Conservation (phyloP, 2,797 vertebrate genomes). For the Glossophaga mutica region DNA sequence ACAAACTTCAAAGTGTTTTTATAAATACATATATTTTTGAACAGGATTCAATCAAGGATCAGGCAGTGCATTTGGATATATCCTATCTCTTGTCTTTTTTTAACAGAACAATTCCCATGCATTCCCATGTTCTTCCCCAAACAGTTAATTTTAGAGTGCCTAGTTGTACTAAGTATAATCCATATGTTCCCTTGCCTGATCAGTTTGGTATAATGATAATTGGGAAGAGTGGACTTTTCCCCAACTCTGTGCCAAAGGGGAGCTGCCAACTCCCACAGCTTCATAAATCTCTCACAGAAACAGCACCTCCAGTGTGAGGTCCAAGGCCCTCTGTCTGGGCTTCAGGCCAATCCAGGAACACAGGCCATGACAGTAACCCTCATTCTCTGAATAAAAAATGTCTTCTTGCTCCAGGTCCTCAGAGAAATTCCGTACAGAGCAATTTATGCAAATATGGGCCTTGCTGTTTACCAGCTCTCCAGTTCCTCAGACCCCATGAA, state of each 20-base stretch:
- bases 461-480: neutral
- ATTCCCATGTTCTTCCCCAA: neutral
- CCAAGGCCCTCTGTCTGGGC: neutral
- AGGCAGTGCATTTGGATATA: neutral
- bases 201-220: neutral
- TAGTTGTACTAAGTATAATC: neutral
- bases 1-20: neutral
- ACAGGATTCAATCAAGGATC: neutral
- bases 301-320: neutral
- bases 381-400: neutral
- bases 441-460: neutral
- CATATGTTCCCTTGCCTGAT: neutral
- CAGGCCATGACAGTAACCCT: neutral
- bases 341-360: neutral
- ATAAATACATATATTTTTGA: neutral
- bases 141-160: constrained; percentile 1
- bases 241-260: neutral
- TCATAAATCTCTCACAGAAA: neutral
- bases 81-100: neutral
- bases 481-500: neutral
- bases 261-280: neutral
- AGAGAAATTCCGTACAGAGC: neutral
- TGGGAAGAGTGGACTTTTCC: neutral
- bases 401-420: neutral
- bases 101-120: neutral